Evolutionary conservation across 2,113 vertebrate genomes (phyloP).

Genomic region (Sarotherodon lohbergeri): DNA sequence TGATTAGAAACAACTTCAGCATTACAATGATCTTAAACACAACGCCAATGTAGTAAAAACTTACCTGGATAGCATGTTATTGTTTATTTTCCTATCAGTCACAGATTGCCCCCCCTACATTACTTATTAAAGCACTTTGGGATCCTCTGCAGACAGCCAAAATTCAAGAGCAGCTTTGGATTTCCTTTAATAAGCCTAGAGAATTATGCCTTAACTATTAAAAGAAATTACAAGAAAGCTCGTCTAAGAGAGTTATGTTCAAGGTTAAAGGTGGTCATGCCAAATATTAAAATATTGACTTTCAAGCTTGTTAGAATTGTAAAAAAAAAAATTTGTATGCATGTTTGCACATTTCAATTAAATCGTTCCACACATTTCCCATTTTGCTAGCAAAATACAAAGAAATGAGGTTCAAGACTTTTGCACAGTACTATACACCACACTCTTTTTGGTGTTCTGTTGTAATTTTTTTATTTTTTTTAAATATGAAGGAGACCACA

Average conservation of each 20-base stretch:
- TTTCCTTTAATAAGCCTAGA: neutral
- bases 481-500: neutral
- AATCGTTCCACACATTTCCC: neutral
- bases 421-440: neutral
- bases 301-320: neutral
- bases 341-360: neutral
- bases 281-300: neutral
- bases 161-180: neutral
- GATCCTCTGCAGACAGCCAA: neutral
- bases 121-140: neutral
- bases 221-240: neutral
- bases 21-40: neutral
- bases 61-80: neutral
- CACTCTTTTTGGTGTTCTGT: neutral
- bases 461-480: neutral
- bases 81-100: neutral
- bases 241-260: neutral
- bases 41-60: neutral
- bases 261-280: neutral
- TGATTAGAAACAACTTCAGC: neutral
- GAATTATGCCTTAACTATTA: neutral
- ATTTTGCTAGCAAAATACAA: neutral
- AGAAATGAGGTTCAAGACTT: neutral
- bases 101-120: neutral
- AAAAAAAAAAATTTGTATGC: rapidly evolving